Evolutionary conservation across 1,140 invertebrate species (phyloP).

Genomic region (Alviniconcha marisindica): DNA sequence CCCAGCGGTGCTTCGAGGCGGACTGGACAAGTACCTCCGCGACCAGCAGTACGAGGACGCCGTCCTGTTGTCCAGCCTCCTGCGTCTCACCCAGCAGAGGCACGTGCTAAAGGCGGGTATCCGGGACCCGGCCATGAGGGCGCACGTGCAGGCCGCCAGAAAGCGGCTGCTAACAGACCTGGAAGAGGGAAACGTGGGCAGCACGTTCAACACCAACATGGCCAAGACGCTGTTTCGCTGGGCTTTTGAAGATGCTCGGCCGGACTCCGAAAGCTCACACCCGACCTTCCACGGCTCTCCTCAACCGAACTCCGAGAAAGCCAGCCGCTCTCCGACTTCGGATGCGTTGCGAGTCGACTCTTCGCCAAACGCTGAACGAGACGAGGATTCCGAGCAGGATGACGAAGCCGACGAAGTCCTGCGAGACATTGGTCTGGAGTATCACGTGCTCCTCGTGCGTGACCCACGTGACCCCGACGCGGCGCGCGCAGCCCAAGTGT

Average conservation of each 20-base stretch:
- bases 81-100: background rate
- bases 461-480: background rate
- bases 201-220: background rate
- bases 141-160: background rate
- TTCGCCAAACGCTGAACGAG: background rate
- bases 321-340: too few species aligned
- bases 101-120: background rate
- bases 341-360: too few species aligned
- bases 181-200: background rate
- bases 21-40: background rate
- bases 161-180: background rate
- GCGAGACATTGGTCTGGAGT: background rate
- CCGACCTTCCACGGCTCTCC: background rate
- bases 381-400: background rate
- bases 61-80: background rate
- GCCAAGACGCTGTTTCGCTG: background rate
- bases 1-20: background rate
- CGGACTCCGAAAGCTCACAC: too few species aligned
- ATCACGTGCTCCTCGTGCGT: background rate
- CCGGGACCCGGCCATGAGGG: background rate
- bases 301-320: too few species aligned
- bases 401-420: background rate
- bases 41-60: background rate
- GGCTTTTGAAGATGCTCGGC: background rate
- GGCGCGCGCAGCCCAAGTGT: background rate